Conservation (phyloP, 2,888 invertebrate genomes). For the Aethes cnicana region DNA sequence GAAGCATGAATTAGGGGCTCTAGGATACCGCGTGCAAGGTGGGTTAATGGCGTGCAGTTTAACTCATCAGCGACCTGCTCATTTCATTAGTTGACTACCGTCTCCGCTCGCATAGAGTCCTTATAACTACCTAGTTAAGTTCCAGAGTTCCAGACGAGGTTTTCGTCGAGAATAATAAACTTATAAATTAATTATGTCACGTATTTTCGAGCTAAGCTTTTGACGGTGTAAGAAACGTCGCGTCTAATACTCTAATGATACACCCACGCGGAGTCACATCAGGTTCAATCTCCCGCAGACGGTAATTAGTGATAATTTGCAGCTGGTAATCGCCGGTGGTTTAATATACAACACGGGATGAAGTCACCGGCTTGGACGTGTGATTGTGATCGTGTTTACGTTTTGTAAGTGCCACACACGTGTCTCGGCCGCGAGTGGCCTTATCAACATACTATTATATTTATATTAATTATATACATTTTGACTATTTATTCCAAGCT, state of each 20-base stretch:
- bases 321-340: constrained; percentile 1
- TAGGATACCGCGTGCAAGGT: constrained; percentile 43
- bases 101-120: no score
- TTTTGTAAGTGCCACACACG: not conserved
- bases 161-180: no score
- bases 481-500: no score
- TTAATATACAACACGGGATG: constrained; percentile 7
- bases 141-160: no score
- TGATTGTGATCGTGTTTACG: not conserved
- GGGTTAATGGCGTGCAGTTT: constrained; percentile 26
- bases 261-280: not conserved
- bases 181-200: no score
- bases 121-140: no score
- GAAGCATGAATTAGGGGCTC: constrained; percentile 63
- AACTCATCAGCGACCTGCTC: constrained; percentile 5
- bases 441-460: no score
- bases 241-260: no score
- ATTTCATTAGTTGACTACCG: no score
- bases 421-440: not conserved
- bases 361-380: not conserved
- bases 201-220: no score
- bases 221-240: no score
- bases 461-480: no score
- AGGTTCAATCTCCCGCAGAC: not conserved
- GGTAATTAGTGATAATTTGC: not conserved